Percentiles rank a stretch among this genome's conserved stretches.
phyloP scores from a whole-genome alignment of 2,888 invertebrate genomes.

The Rotaria magnacalcarata region DNA sequence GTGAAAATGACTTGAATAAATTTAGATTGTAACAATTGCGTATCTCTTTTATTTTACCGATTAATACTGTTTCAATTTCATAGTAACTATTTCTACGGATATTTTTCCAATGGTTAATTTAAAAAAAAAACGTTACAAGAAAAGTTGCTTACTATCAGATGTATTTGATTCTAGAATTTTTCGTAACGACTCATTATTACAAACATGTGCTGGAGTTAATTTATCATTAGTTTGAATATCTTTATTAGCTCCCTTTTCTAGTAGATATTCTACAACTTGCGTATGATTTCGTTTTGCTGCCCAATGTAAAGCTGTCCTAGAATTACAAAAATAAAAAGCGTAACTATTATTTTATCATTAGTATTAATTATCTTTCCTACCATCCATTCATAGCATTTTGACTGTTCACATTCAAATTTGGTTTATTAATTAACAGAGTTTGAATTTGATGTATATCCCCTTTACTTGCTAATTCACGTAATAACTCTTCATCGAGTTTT shows the following conservation, averaged over 20 bases:
- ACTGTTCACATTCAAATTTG: not conserved
- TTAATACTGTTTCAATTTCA: too few species aligned
- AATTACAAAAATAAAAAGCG: too few species aligned
- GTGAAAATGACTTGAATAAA: too few species aligned
- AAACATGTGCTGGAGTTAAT: not conserved
- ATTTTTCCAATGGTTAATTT: too few species aligned
- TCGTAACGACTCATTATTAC: not conserved
- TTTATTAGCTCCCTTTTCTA: not conserved
- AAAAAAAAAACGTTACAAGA: too few species aligned
- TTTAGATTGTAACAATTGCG: too few species aligned
- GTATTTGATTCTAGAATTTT: not conserved
- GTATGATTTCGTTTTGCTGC: not conserved
- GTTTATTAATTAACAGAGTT: not conserved
- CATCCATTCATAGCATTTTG: conserved; percentile 11
- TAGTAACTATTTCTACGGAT: too few species aligned
- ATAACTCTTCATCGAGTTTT: not conserved
- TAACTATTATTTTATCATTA: too few species aligned
- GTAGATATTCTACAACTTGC: not conserved
- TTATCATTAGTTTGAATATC: not conserved
- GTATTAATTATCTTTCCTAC: not conserved
- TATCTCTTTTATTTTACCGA: too few species aligned
- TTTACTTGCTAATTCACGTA: not conserved
- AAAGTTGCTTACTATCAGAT: not conserved
- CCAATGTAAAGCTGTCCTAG: not conserved
- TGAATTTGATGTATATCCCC: not conserved